Evolutionary conservation across 2,113 vertebrate genomes (phyloP), one percentile per base, ranked within the genome.

Genomic region (Sisor rabdophorus): DNA sequence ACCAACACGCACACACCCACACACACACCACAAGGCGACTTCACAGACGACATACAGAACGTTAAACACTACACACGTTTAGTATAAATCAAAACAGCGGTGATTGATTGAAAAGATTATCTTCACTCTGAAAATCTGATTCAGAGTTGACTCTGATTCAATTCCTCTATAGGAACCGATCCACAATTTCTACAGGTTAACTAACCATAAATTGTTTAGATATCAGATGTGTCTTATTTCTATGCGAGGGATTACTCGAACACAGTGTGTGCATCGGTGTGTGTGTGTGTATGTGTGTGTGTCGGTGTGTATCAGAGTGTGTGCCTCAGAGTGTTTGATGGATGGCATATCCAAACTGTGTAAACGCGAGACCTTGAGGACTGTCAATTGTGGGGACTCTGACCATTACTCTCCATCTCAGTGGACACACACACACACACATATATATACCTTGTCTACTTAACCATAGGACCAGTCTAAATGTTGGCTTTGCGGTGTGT

Each of bases 351-450:
- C 65, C 63, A 85, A 63, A 12, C 74, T n/a, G 63, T 78, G 84
- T 17, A 86, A 87, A 85, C 89, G 89, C 77, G 83, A 78, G 84
- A 71, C 88, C 90, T 91, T 75, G 82, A 86, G 84, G 79, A 84
- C 83, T 85, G 90, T 92, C 95, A 65, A 78, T 58, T 84, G 76
- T 77, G 75, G 81, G 91, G 85, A 76, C 77, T 54, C 67, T 75
- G 50, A 70, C 88, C 92, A 91, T 86, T 90, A 88, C 86, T 90
- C 89, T 89, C 86, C 78, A 80, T 89, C 90, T 89, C 44, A 76
- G 26, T 84, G 76, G 76, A 55, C 50, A 54, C 40, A 32, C 60
- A 54, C 32, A n/a, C 64, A 63, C 52, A 74, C 64, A 76, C 77
- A 67, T 65, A 71, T 58, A 68, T 67, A 74, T 26, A 78, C 53